phyloP scores from a whole-genome alignment of 2,113 vertebrate genomes.

The Redunca redunca region DNA sequence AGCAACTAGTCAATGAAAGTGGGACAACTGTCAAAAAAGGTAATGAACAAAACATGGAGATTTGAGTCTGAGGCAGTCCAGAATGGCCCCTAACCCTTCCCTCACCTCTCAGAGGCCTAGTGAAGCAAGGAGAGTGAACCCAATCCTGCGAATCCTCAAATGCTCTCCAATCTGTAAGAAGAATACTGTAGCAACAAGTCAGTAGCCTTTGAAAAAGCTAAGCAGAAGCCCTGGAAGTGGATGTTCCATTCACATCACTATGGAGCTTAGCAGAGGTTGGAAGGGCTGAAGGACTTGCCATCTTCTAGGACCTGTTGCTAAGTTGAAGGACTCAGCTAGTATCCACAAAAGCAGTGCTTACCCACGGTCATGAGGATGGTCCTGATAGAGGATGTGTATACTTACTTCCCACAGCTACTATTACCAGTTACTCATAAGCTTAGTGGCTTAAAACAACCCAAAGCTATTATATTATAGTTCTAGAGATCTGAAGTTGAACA shows the following conservation, averaged over 20 bases:
- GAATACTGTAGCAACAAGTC: not conserved
- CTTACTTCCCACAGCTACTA: not conserved
- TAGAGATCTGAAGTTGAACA: not conserved
- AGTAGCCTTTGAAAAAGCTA: not conserved
- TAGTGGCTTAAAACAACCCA: not conserved
- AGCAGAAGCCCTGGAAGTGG: not conserved
- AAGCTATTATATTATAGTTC: not conserved
- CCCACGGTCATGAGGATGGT: not conserved
- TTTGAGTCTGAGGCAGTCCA: not conserved
- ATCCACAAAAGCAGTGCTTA: not conserved
- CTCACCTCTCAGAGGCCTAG: not conserved
- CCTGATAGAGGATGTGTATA: not conserved
- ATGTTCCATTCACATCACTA: fast-evolving
- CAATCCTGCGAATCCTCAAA: not conserved
- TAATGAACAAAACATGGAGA: not conserved
- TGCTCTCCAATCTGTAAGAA: not conserved
- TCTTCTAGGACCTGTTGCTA: not conserved
- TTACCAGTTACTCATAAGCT: not conserved
- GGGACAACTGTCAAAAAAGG: not conserved
- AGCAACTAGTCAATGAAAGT: not conserved
- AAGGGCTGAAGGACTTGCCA: not conserved
- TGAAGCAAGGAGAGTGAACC: not conserved
- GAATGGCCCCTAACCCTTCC: not conserved
- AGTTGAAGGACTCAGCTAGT: too few species aligned
- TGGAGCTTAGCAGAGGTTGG: not conserved